These are phyloP conservation scores for Neosilurus hyrtlii DNA, from an alignment of 2,797 vertebrate genomes.

Conservation along the genomic window DNA sequence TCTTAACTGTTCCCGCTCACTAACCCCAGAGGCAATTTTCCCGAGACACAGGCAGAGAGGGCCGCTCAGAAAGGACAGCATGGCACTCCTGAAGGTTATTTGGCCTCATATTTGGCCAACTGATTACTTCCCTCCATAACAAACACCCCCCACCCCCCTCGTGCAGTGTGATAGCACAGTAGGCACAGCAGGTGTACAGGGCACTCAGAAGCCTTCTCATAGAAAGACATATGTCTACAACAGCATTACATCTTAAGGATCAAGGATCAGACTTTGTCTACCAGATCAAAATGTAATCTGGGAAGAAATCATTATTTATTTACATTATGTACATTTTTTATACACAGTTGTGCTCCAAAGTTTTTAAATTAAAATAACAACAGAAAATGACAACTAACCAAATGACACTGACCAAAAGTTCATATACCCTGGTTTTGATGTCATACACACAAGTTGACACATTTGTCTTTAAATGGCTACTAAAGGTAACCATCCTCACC, in stretches of 20 bases:
- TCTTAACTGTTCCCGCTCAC: conserved; percentile 99
- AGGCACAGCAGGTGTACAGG: conserved; percentile 40
- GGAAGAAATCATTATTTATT: background rate
- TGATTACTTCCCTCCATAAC: conserved; percentile 68
- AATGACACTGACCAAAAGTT: too few relatives aligned
- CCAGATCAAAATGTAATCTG: conserved; percentile 11
- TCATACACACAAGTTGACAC: too few relatives aligned
- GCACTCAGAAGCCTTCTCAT: conserved; percentile 20
- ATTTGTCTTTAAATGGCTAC: too few relatives aligned
- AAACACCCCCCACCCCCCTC: conserved; percentile 58
- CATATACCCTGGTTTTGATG: too few relatives aligned
- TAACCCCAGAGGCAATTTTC: conserved; percentile 99
- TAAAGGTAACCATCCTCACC: too few relatives aligned
- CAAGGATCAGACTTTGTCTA: conserved; percentile 29
- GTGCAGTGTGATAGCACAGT: conserved; percentile 38
- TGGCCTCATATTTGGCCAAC: conserved; percentile 90
- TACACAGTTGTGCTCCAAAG: too few relatives aligned
- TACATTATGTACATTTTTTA: background rate
- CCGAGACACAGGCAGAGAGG: conserved; percentile 84
- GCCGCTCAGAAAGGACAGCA: conserved; percentile 88
- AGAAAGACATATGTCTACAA: conserved; percentile 35
- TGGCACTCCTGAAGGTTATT: conserved; percentile 98
- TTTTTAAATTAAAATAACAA: too few relatives aligned
- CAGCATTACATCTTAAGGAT: conserved; percentile 32
- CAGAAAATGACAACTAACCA: too few relatives aligned